Conservation (phyloP, 2,113 vertebrate species). For the Nesogale talazaci region DNA sequence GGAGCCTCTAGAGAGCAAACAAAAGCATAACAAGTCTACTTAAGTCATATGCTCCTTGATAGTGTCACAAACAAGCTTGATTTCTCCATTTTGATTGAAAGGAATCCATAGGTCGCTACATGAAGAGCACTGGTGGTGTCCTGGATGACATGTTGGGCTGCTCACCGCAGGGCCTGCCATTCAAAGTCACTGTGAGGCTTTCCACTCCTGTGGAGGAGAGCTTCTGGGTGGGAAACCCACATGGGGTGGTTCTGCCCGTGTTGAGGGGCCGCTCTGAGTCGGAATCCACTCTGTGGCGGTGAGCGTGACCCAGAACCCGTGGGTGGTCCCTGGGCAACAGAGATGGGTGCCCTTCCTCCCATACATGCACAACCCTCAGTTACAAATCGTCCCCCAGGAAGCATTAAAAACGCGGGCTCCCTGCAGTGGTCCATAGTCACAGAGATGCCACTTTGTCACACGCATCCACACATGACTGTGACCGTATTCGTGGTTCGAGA, state of each 20-base stretch:
- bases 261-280: too few relatives aligned
- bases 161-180: too few relatives aligned
- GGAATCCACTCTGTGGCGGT: too few relatives aligned
- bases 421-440: not conserved
- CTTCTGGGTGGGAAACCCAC: too few relatives aligned
- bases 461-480: not conserved
- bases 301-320: not conserved
- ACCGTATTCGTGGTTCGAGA: not conserved
- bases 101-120: not conserved
- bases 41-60: not conserved
- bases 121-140: too few relatives aligned
- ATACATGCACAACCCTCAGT: not conserved
- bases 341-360: too few relatives aligned
- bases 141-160: too few relatives aligned
- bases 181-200: too few relatives aligned
- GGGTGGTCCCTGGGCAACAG: not conserved
- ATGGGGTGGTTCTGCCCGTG: too few relatives aligned
- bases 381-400: not conserved
- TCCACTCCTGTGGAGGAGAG: too few relatives aligned
- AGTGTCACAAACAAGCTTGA: not conserved
- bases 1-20: conserved; percentile 13
- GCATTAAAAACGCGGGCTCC: not conserved
- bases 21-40: not conserved
- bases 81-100: conserved; percentile 30
- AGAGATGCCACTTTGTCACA: not conserved